phyloP scores from a whole-genome alignment of 1,140 invertebrate species.

The Parasteatoda tepidariorum region DNA sequence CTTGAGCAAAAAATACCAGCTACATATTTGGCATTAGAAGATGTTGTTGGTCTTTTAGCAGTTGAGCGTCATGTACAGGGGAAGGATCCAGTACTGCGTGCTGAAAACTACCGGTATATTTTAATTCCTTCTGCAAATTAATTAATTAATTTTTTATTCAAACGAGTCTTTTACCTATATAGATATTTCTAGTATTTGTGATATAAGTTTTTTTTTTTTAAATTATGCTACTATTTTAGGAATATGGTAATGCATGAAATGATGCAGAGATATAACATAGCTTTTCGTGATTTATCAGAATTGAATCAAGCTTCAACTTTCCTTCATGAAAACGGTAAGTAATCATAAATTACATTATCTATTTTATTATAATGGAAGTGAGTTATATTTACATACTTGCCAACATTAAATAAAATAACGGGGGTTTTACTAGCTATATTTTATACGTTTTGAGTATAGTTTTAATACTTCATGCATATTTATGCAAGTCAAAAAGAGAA shows the following conservation, averaged over 20 bases:
- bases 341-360: background rate
- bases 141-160: too few relatives aligned
- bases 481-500: too few relatives aligned
- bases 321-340: conserved; percentile 94
- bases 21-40: conserved; percentile 93
- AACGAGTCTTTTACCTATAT: background rate
- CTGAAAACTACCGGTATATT: conserved; percentile 81
- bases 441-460: too few relatives aligned
- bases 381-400: too few relatives aligned
- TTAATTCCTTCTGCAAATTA: too few relatives aligned
- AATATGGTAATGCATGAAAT: conserved; percentile 78
- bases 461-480: too few relatives aligned
- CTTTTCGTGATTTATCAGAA: conserved; percentile 89
- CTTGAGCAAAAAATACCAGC: conserved; percentile 95
- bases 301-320: conserved; percentile 95
- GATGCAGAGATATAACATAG: conserved; percentile 75
- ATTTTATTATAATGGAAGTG: background rate
- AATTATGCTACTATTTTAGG: too few relatives aligned
- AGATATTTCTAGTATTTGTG: background rate
- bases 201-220: too few relatives aligned
- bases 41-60: conserved; percentile 85
- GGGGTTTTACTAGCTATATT: too few relatives aligned
- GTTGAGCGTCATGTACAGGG: conserved; percentile 72
- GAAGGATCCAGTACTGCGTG: conserved; percentile 87
- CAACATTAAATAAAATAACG: too few relatives aligned